Base-by-base conservation (phyloP, 2,113 vertebrate genomes). In the Chelonoidis abingdonii region DNA sequence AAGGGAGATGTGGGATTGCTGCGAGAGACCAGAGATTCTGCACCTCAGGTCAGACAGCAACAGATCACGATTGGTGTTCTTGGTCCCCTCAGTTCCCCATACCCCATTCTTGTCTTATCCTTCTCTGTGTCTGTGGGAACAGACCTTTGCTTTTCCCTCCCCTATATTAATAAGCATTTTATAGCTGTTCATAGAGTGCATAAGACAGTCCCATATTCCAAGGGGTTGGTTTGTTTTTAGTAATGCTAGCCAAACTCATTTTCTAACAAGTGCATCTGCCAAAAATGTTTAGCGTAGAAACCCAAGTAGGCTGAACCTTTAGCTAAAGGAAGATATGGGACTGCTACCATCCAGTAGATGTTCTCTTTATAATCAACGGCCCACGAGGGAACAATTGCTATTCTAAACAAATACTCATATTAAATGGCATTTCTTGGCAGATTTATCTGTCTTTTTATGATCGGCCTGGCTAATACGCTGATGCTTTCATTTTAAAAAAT, bases 391-490 rank as follows among this genome's bases (percentile, higher is more conserved):
- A 57, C 84, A 49, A 2, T 53, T 6, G 4, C 24, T 10, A 3
- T 7, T 56, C 76, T 8, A 11, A n/a, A 44, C 12, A 56, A 80
- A 47, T 0, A 6, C 25, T n/a, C 0, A 7, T 2, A 35, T 21
- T 62, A 84, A 11, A 16, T 52, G 31, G 59, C 62, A n/a, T 3
- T 25, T 25, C 62, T 59, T 5, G 52, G 4, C 75, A 29, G 85
- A 6, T 56, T 10, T 21, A 11, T 10, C 1, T 1, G 7, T 56
- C 57, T 7, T 41, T 27, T 57, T 31, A 9, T 0, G 49, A 50
- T 3, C 44, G 5, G 1, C 52, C 89, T 21, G n/a, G 2, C 59
- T 22, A 0, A 4, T 2, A 9, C 1, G 2, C 59, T 41, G 84
- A 35, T 53, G 79, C 53, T 72, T 52, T 29, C 19, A 10, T n/a